Evolutionary conservation across 2,797 vertebrate genomes (phyloP), one percentile per base, ranked within the genome.

Genomic region (Hypotaenidia philippensis): DNA sequence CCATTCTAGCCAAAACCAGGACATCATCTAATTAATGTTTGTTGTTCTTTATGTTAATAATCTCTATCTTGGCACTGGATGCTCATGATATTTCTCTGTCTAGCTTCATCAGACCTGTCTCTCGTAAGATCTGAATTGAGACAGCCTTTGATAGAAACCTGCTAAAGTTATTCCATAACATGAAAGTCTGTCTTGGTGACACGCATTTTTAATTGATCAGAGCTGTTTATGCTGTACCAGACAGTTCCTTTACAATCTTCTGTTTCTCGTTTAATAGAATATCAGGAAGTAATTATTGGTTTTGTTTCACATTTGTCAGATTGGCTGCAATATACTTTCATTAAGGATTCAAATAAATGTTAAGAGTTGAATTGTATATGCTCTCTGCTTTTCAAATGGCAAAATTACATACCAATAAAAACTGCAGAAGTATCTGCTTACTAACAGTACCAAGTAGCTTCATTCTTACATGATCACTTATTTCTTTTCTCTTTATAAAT

Each of bases 101-200:
- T 93, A 41, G 23, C 52, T 84, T 87, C 47, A 60, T 92, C 88
- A 86, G 50, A 65, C 93, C 60, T 69, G 52, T 50, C 53, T 95
- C 65, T 95, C 80, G 83, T 95, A 65, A 90, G 40, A 75, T 55
- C 23, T 84, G 52, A 61, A 10, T 29, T 87, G 75, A 92, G 83
- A 90, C 71, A 80, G 75, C 45, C 64, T 92, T 96, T 96, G 93
- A 93, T 50, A 77, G 68, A 94, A 93, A 92, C 36, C 10, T 12
- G 5, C 71, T 85, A 13, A 94, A 85, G 64, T 83, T 89, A 50
- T 40, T 74, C 53, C 49, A 44, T 56, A 59, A 77, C 57, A 71
- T 92, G 60, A 94, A 96, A 95, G 83, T 77, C 65, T 55, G n/a
- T 76, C 68, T 92, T 5, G 0, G 41, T 34, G 13, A 44, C 65